These are phyloP conservation scores for Cantharis rustica DNA, from an alignment of 2,888 invertebrate species.

Conservation along the genomic window DNA sequence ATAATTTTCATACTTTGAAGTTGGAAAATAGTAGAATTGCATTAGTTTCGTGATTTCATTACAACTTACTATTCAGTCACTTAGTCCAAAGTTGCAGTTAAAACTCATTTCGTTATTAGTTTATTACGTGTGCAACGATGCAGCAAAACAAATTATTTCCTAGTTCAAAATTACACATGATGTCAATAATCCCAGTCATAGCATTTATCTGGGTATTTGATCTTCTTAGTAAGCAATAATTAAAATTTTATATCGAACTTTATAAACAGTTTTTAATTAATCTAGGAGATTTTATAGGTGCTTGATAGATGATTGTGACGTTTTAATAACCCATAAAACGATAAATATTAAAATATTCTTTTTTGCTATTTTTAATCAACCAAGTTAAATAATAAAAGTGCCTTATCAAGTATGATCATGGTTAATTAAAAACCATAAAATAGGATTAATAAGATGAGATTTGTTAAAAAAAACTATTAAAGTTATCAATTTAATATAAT, in stretches of 20 bases:
- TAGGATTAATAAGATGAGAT: neutral
- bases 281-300: neutral
- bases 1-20: neutral
- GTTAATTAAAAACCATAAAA: neutral
- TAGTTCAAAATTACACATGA: neutral
- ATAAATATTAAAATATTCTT: neutral
- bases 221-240: neutral
- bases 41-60: neutral
- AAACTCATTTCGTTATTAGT: neutral
- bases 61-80: neutral
- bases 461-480: neutral
- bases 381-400: neutral
- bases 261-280: neutral
- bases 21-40: neutral
- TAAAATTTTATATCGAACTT: neutral
- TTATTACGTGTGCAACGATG: constrained; percentile 3
- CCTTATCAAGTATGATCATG: neutral
- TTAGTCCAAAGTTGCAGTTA: neutral
- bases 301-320: neutral
- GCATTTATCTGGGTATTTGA: neutral
- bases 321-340: neutral
- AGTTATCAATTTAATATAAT: neutral
- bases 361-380: neutral
- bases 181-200: neutral
- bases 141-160: neutral